Conservation (phyloP, 2,888 invertebrate genomes). For the Cheilosia scutellata region DNA sequence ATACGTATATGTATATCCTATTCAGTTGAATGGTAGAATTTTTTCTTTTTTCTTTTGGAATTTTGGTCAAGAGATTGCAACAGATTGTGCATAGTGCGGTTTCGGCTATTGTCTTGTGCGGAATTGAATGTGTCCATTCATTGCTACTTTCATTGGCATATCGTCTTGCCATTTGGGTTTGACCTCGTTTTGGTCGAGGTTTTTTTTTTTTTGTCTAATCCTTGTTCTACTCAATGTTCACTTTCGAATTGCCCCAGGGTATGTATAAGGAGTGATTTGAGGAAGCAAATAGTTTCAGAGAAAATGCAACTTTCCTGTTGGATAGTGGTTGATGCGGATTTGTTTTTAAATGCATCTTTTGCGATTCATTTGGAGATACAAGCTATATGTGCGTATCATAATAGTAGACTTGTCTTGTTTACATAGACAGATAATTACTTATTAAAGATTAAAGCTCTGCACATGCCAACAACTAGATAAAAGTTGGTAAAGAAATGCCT, state of each 20-base stretch:
- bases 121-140: constrained; percentile 12
- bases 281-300: too few relatives aligned
- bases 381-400: too few relatives aligned
- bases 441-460: too few relatives aligned
- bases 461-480: too few relatives aligned
- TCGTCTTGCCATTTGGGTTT: constrained; percentile 6
- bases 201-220: not conserved
- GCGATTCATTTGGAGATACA: too few relatives aligned
- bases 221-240: not conserved
- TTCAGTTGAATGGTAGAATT: constrained; percentile 7
- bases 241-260: not conserved
- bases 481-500: too few relatives aligned
- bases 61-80: constrained; percentile 31
- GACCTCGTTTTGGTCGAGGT: not conserved
- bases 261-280: not conserved
- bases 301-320: too few relatives aligned
- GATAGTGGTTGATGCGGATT: too few relatives aligned
- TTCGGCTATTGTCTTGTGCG: constrained; percentile 13
- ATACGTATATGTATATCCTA: too few relatives aligned
- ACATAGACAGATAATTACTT: too few relatives aligned
- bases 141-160: constrained; percentile 10
- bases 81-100: constrained; percentile 31
- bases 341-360: too few relatives aligned
- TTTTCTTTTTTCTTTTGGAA: not conserved
- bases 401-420: too few relatives aligned